Base-by-base conservation (phyloP, 53 echinoderm and acorn worm species). In the Stichopus horrens region DNA sequence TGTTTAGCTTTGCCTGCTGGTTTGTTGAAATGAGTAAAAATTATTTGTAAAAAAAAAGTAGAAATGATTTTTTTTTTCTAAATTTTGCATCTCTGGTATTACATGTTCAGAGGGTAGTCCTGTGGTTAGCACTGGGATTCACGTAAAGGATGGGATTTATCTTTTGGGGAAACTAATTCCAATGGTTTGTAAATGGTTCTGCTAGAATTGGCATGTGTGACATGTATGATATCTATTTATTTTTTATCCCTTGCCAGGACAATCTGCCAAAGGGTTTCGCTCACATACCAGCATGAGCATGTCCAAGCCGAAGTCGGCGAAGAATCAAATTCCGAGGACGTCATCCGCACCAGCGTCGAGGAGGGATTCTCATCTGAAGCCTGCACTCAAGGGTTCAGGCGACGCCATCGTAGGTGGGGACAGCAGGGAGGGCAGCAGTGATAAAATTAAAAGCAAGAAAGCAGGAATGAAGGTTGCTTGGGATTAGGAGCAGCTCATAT, bases 261-360 rank as follows among this genome's bases (percentile, higher is more conserved):
- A 71, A 66, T 89, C 85, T 0, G 82, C 55, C 65, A 89, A 91
- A 18, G 80, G 78, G 23, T 83, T 89, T 51, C 89, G 96, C 18
- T 93, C 96, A 52, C 89, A 89, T 14, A 95, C 96, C 0, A 95
- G 92, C 22, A 88, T 90, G 76, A 87, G 96, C 55, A 90, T 92
- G 86, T 79, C 83, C 89, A 83, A 90, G 53, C 92, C 67, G 5
- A 88, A 86, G 5, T 76, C 92, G 5, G 60, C 74, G n/a, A 75
- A 74, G 67, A 91, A 88, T 63, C 58, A 76, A 22, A 53, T 85
- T 54, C 93, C 90, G 58, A 58, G 93, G 11, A 90, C 90, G 19
- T 68, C 93, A 18, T 93, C 93, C 0, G 93, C 93, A 11, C 93
- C 93, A 13, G 90, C 90, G 9, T 66, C 75, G 8, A 74, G 75